Evolutionary conservation across 2,888 invertebrate species (phyloP).

Genomic region (Hermaeophaga mercurialis): DNA sequence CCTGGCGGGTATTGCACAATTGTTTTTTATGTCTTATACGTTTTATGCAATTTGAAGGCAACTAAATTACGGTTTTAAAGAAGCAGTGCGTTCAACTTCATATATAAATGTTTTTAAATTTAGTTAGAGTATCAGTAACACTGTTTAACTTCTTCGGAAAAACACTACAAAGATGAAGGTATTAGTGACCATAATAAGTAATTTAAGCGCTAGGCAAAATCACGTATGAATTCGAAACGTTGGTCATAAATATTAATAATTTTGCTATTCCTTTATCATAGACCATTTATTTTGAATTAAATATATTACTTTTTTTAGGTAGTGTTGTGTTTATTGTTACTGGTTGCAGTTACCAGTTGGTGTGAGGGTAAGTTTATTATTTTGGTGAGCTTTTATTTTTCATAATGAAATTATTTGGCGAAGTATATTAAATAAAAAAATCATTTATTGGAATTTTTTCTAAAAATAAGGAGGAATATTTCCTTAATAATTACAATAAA

Average conservation of each 20-base stretch:
- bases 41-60: background rate
- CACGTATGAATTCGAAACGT: too few relatives aligned
- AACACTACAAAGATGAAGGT: background rate
- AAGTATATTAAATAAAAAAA: too few relatives aligned
- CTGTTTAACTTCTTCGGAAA: background rate
- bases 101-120: background rate
- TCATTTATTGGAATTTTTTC: too few relatives aligned
- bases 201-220: too few relatives aligned
- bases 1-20: background rate
- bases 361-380: conserved; percentile 13
- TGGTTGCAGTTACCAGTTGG: conserved; percentile 1
- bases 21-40: background rate
- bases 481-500: too few relatives aligned
- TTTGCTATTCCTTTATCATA: too few relatives aligned
- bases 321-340: background rate
- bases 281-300: background rate
- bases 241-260: too few relatives aligned
- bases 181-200: background rate
- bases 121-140: background rate
- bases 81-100: background rate
- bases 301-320: background rate
- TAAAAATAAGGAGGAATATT: too few relatives aligned
- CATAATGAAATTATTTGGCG: too few relatives aligned
- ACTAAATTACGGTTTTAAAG: background rate
- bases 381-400: too few relatives aligned